phyloP scores from a whole-genome alignment of 2,113 vertebrate genomes.

The Alaudala cheleensis region DNA sequence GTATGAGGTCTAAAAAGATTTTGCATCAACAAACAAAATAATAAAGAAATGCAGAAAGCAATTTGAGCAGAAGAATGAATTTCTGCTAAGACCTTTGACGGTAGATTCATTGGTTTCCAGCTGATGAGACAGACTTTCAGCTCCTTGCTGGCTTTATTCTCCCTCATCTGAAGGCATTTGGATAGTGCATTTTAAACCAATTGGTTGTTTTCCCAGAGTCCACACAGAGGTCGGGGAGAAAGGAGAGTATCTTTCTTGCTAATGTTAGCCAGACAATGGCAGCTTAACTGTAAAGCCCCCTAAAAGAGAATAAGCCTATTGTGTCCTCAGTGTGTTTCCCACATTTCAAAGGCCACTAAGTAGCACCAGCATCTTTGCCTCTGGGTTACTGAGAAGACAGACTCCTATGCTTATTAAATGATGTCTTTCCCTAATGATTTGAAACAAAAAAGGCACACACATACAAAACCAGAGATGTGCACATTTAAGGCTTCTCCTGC shows the following conservation, averaged over 20 bases:
- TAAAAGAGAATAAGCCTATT: slow-evolving; percentile 60
- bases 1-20: not conserved
- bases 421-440: slow-evolving; percentile 65
- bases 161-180: slow-evolving; percentile 3
- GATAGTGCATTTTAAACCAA: slow-evolving; percentile 48
- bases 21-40: not conserved
- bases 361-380: slow-evolving; percentile 58
- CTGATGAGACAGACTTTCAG: slow-evolving; percentile 36
- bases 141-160: slow-evolving; percentile 50
- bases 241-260: slow-evolving; percentile 56
- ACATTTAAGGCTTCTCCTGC: slow-evolving; percentile 60
- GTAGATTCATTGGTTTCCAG: slow-evolving; percentile 17
- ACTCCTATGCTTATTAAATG: slow-evolving; percentile 51
- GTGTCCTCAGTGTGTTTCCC: slow-evolving; percentile 66
- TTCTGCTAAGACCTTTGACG: slow-evolving; percentile 55
- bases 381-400: slow-evolving; percentile 61
- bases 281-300: slow-evolving; percentile 65
- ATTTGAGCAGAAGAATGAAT: slow-evolving; percentile 6
- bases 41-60: not conserved
- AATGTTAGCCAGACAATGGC: slow-evolving; percentile 56
- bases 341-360: slow-evolving; percentile 63
- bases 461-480: slow-evolving; percentile 48
- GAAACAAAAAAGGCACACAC: slow-evolving; percentile 64
- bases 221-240: slow-evolving; percentile 27
- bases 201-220: slow-evolving; percentile 56